Conservation (phyloP, 2,797 vertebrate genomes). For the Heteromormyrus szaboi region DNA sequence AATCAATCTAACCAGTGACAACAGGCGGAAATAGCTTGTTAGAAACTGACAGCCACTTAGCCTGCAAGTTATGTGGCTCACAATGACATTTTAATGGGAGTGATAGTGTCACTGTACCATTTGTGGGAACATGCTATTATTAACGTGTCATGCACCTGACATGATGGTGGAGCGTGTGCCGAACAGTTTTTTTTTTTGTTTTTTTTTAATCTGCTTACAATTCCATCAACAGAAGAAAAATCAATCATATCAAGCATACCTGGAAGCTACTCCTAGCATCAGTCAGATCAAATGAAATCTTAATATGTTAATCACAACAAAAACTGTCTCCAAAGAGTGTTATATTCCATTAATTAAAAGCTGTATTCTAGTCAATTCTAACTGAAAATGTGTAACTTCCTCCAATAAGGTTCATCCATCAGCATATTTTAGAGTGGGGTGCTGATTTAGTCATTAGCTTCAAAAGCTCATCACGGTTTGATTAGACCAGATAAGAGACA, state of each 20-base stretch:
- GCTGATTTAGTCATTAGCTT: slow-evolving; percentile 10
- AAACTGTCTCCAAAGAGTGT: neutral
- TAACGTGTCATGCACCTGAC: neutral
- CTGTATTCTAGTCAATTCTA: neutral
- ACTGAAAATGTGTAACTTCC: neutral
- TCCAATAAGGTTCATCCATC: neutral
- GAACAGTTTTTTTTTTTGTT: neutral
- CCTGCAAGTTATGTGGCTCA: neutral
- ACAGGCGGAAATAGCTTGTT: neutral
- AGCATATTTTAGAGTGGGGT: neutral
- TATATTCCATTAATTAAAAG: neutral
- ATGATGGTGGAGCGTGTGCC: neutral
- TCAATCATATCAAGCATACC: neutral
- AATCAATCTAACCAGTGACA: neutral
- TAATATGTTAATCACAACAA: neutral
- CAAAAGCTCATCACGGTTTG: slow-evolving; percentile 12
- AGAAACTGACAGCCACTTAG: neutral
- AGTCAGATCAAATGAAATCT: neutral
- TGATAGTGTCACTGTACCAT: neutral
- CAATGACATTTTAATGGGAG: neutral
- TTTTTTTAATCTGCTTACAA: neutral
- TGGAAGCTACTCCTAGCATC: neutral
- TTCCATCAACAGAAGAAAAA: neutral
- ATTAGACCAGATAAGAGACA: neutral
- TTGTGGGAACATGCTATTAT: neutral